A percentile compares a stretch with the other conserved stretches of the same genome.
These are phyloP conservation scores for Drosophila pallidifrons DNA, from an alignment of 1,140 invertebrate genomes.

Conservation along the genomic window DNA sequence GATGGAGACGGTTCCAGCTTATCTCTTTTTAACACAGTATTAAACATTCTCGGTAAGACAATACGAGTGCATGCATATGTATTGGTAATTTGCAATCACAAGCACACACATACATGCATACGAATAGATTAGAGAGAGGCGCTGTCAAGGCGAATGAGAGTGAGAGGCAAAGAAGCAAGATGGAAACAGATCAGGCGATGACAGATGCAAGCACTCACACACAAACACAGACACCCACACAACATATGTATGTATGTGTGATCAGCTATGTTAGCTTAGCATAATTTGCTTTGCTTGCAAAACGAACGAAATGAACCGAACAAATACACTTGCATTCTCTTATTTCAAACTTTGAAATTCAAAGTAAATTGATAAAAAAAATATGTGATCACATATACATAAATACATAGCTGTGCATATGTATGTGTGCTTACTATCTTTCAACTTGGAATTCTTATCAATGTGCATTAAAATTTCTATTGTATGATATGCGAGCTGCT, in stretches of 20 bases:
- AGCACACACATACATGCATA: neutral
- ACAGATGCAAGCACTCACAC: neutral
- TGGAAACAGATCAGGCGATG: neutral
- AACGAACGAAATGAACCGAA: neutral
- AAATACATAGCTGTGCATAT: neutral
- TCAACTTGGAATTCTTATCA: slow-evolving; percentile 32
- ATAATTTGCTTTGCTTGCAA: slow-evolving; percentile 6
- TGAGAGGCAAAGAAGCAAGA: neutral
- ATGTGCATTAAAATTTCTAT: slow-evolving; percentile 25
- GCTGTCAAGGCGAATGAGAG: slow-evolving; percentile 47
- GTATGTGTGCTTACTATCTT: slow-evolving; percentile 35
- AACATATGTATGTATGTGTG: neutral
- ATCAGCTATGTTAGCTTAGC: slow-evolving; percentile 6
- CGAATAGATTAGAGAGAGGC: slow-evolving; percentile 23
- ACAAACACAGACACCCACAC: neutral
- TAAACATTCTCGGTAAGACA: neutral
- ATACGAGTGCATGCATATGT: neutral
- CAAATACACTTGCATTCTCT: neutral
- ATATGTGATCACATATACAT: slow-evolving; percentile 30
- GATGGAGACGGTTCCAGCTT: slow-evolving; percentile 5
- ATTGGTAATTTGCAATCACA: neutral
- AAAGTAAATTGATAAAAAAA: neutral
- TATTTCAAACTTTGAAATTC: no score
- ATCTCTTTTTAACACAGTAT: slow-evolving; percentile 20
- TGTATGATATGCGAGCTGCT: slow-evolving; percentile 26